A percentile compares a stretch with the other conserved stretches of the same genome.
phyloP scores from a whole-genome alignment of 2,113 vertebrate genomes.

The Paedocypris sp. region DNA sequence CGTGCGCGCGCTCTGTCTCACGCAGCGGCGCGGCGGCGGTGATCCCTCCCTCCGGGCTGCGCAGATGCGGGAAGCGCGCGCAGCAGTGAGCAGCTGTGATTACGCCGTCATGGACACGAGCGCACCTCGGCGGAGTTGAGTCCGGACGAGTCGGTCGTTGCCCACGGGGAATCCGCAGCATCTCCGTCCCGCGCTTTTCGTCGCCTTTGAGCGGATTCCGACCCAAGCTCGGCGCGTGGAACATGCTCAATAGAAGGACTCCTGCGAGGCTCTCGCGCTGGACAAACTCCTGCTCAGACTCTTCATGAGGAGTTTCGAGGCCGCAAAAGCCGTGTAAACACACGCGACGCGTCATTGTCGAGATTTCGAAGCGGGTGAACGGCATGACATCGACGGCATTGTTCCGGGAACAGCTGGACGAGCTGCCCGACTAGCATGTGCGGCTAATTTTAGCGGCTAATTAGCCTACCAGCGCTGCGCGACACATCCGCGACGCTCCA shows the following conservation, averaged over 20 bases:
- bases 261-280: conserved; percentile 33
- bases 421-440: conserved; percentile 18
- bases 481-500: conserved; percentile 1
- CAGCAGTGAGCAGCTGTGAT: conserved; percentile 37
- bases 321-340: conserved; percentile 45
- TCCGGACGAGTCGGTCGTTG: conserved; percentile 4
- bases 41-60: conserved; percentile 24
- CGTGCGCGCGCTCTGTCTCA: background rate
- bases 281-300: conserved; percentile 34
- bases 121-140: conserved; percentile 20
- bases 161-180: conserved; percentile 21
- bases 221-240: background rate
- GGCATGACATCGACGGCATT: background rate
- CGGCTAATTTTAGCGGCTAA: conserved; percentile 24
- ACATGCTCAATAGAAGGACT: background rate
- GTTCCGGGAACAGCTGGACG: background rate
- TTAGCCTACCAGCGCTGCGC: background rate
- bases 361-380: background rate
- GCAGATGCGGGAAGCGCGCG: conserved; percentile 34
- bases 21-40: conserved; percentile 4
- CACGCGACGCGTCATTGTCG: background rate
- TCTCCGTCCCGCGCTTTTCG: background rate
- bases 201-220: background rate
- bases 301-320: conserved; percentile 53
- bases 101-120: conserved; percentile 25